These are phyloP conservation scores for Polypterus senegalus DNA, from an alignment of 2,113 vertebrate genomes.

Conservation along the genomic window DNA sequence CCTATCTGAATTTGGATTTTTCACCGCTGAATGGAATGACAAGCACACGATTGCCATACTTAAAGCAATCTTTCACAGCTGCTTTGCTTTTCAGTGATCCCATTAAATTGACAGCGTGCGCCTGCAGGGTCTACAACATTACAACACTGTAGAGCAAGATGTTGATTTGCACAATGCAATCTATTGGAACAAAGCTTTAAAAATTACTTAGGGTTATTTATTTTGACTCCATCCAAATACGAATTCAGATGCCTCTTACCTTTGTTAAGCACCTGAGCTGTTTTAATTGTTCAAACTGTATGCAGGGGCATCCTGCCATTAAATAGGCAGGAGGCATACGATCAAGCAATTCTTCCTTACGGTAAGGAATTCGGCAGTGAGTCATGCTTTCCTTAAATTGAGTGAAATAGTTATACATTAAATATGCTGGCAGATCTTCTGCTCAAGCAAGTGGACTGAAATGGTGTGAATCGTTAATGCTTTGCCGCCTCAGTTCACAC, in stretches of 20 bases:
- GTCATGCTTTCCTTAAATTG: constrained; percentile 56
- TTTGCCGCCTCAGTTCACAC: constrained; percentile 76
- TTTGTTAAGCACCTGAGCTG: constrained; percentile 32
- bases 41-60: constrained; percentile 73
- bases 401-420: constrained; percentile 71
- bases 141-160: constrained; percentile 37
- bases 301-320: constrained; percentile 22
- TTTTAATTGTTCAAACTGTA: constrained; percentile 35
- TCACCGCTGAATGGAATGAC: constrained; percentile 69
- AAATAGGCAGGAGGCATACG: constrained; percentile 26
- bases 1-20: constrained; percentile 63
- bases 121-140: constrained; percentile 48
- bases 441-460: constrained; percentile 79
- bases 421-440: constrained; percentile 80
- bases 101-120: constrained; percentile 60
- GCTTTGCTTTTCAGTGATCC: constrained; percentile 57
- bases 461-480: constrained; percentile 85
- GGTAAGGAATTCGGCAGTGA: constrained; percentile 48
- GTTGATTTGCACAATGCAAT: constrained; percentile 38
- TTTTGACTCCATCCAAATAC: constrained; percentile 27
- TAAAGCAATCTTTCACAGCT: constrained; percentile 75
- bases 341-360: constrained; percentile 25
- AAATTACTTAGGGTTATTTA: constrained; percentile 21
- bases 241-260: constrained; percentile 18
- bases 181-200: constrained; percentile 34